Percentiles rank a stretch among this genome's conserved stretches.
These are phyloP conservation scores for Poecilia latipinna DNA, from an alignment of 2,113 vertebrate genomes.

Conservation along the genomic window DNA sequence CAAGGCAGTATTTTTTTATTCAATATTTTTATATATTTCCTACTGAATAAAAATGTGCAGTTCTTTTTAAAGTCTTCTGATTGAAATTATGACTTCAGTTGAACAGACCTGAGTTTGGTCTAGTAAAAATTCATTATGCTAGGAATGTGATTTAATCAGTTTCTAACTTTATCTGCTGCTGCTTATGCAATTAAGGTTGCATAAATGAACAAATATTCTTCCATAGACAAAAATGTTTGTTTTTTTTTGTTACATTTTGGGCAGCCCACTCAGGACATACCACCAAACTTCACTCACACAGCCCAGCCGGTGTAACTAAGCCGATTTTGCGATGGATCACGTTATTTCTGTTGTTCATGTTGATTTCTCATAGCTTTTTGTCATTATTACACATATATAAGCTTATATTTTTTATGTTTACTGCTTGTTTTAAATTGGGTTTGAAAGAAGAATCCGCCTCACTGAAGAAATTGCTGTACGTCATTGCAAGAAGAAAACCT, in stretches of 20 bases:
- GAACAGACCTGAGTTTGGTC: too few species aligned
- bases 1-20: conserved; percentile 23
- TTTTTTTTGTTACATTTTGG: conserved; percentile 5
- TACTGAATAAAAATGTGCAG: conserved; percentile 16
- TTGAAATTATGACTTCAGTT: too few species aligned
- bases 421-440: conserved; percentile 42
- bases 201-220: background rate
- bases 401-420: conserved; percentile 22
- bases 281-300: conserved; percentile 41
- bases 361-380: conserved; percentile 41
- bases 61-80: background rate
- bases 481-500: conserved; percentile 44
- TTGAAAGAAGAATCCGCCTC: conserved; percentile 27
- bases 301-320: conserved; percentile 33
- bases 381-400: conserved; percentile 44
- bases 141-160: background rate
- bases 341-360: conserved; percentile 52
- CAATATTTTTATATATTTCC: background rate
- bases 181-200: background rate
- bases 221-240: background rate
- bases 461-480: conserved; percentile 64
- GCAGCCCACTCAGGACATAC: conserved; percentile 67
- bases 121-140: background rate
- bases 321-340: conserved; percentile 25
- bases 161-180: background rate